Base-by-base conservation (phyloP, 2,888 invertebrate genomes). In the Homarus gammarus region DNA sequence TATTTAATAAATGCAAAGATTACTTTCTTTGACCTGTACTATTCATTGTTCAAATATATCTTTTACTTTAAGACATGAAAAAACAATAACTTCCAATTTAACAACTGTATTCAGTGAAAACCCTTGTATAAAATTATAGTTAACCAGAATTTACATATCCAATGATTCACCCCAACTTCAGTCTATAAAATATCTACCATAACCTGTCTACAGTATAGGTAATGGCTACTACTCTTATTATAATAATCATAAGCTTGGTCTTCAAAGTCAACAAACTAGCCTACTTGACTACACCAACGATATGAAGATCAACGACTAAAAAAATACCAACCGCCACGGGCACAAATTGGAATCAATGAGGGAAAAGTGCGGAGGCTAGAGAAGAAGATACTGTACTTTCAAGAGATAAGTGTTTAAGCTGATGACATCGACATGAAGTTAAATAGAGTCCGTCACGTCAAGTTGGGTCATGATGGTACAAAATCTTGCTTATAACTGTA, bases 241-340 rank as follows among this genome's bases (percentile, higher is more conserved):
- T 81, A 78, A 51, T 78, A n/a, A 68, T 68, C 44, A 64, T 85
- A 83, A 88, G 88, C 88, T 88, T 88, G 88, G 88, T 88, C 88
- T 88, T 84, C 84, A 88, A 84, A 88, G 83, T 88, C 88, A 88
- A 88, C 88, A 88, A 88, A 88, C 88, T 84, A 87, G 51, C 79
- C 84, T 88, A 88, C 75, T 82, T 70, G 83, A 84, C 88, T 84
- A 88, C 84, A 88, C 88, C 88, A 88, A 88, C 88, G 88, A 88
- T 88, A 84, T 88, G 83, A 88, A 88, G 88, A 83, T 88, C 84
- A 88, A 88, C 83, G 88, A 77, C 88, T 88, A 88, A 88, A 88
- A 88, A 88, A 72, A 83, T 64, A 84, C 88, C 83, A 88, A 88
- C 83, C 83, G 88, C 88, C 78, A 83, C 77, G 88, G 88, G 88